phyloP scores from a whole-genome alignment of 2,113 vertebrate genomes.

The Corydoras maculifer region DNA sequence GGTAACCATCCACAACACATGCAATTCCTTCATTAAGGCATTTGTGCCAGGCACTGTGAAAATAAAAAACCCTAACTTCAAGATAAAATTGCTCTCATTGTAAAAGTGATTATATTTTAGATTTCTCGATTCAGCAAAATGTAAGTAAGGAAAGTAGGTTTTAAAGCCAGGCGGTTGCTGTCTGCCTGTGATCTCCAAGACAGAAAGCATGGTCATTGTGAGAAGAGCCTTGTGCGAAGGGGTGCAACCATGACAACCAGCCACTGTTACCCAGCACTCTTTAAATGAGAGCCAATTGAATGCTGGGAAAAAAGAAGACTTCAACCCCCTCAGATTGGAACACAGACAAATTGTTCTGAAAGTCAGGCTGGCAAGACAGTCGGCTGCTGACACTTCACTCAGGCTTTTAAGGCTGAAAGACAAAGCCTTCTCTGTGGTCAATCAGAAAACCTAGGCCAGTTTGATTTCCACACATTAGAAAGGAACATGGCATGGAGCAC shows the following conservation, averaged over 20 bases:
- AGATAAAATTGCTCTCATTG: not conserved
- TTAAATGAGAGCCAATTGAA: conserved; percentile 50
- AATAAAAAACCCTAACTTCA: not conserved
- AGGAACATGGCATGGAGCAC: not conserved
- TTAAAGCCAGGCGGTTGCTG: conserved; percentile 38
- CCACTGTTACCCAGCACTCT: conserved; percentile 51
- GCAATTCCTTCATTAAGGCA: too few relatives aligned
- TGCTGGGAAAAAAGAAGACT: conserved; percentile 40
- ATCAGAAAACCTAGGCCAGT: conserved; percentile 34
- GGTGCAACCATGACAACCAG: conserved; percentile 63
- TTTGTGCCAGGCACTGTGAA: too few relatives aligned
- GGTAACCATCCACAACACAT: too few relatives aligned
- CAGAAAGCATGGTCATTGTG: conserved; percentile 51
- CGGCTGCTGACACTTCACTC: conserved; percentile 38
- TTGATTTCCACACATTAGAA: not conserved
- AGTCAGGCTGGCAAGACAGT: conserved; percentile 45
- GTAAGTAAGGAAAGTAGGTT: conserved; percentile 30
- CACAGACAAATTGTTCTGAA: conserved; percentile 56
- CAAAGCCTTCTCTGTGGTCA: conserved; percentile 26
- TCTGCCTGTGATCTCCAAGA: conserved; percentile 41
- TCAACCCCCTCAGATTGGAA: conserved; percentile 44
- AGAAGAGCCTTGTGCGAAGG: conserved; percentile 42
- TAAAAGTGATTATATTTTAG: too few relatives aligned
- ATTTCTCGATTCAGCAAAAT: not conserved
- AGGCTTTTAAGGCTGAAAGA: conserved; percentile 33